A percentile compares a stretch with the other conserved stretches of the same genome.
Evolutionary conservation across 2,888 invertebrate genomes (phyloP).

Genomic region (Liodrosophila aerea): DNA sequence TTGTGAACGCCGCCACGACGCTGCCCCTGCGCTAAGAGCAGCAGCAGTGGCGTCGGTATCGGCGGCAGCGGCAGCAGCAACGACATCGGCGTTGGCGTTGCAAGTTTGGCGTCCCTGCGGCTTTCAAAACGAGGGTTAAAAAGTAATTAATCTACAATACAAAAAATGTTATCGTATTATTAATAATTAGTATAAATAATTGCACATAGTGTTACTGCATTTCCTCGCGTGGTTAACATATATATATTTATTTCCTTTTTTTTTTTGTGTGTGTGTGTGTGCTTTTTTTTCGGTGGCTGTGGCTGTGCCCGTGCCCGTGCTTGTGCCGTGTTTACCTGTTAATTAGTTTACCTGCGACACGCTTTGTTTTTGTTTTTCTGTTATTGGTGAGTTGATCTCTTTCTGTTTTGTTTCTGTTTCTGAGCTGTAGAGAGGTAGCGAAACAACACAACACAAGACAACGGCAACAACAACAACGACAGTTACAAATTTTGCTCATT

Average conservation of each 20-base stretch:
- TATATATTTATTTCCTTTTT: conserved; percentile 15
- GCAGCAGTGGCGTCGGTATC: conserved; percentile 26
- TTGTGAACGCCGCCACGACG: conserved; percentile 42
- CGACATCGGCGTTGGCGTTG: conserved; percentile 11
- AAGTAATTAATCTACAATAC: conserved; percentile 45
- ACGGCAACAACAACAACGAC: background rate
- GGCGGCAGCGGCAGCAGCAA: conserved; percentile 10
- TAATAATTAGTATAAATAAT: conserved; percentile 30
- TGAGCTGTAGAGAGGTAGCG: conserved; percentile 9
- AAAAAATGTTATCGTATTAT: conserved; percentile 29
- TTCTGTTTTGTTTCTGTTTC: conserved; percentile 19
- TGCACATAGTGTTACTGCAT: conserved; percentile 29
- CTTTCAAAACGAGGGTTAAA: conserved; percentile 36
- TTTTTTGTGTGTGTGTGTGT: conserved; percentile 27
- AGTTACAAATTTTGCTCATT: conserved; percentile 28
- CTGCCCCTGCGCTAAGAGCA: no score
- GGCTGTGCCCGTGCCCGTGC: conserved; percentile 37
- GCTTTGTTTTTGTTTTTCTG: conserved; percentile 57
- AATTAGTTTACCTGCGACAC: conserved; percentile 63
- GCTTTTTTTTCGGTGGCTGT: conserved; percentile 28
- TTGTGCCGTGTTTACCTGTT: conserved; percentile 56
- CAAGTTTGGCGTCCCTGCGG: conserved; percentile 31
- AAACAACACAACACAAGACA: conserved; percentile 13
- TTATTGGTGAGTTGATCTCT: conserved; percentile 50
- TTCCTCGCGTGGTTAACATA: conserved; percentile 38